Conservation (phyloP, 37 sponge, comb jelly and placozoan species). For the Mnemiopsis leidyi region DNA sequence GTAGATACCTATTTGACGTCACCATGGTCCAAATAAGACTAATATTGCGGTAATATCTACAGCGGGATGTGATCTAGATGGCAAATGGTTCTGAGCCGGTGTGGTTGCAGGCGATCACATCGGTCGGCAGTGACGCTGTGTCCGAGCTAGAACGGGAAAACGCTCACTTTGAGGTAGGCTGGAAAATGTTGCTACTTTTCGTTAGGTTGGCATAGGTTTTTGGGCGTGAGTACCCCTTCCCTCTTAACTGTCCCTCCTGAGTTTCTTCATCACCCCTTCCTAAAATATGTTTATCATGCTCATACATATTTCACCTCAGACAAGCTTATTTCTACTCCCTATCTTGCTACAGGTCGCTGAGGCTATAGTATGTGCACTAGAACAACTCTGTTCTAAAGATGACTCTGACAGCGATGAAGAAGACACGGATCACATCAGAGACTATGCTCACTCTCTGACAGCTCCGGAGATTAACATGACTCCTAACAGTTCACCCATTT, state of each 20-base stretch:
- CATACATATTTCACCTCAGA: no score
- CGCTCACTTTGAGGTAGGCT: slow-evolving; percentile 44
- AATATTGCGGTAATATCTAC: no score
- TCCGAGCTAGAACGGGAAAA: slow-evolving; percentile 32
- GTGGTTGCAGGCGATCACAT: slow-evolving; percentile 38
- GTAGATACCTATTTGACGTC: no score
- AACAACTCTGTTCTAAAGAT: slow-evolving; percentile 11
- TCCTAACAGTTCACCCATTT: slow-evolving; percentile 10
- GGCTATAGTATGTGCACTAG: not conserved
- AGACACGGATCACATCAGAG: not conserved
- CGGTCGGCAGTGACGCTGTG: slow-evolving; percentile 29
- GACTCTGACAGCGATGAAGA: slow-evolving; percentile 30
- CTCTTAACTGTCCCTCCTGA: no score
- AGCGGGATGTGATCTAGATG: not conserved
- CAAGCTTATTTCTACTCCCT: no score
- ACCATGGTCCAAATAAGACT: no score
- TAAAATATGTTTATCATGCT: no score
- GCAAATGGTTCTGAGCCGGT: not conserved
- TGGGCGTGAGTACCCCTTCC: no score
- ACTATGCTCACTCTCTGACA: slow-evolving; percentile 42
- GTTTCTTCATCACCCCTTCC: no score
- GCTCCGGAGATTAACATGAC: not conserved
- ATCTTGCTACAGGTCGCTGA: slow-evolving; percentile 11
- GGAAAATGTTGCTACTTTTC: no score
- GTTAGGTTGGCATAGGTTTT: no score